Conservation (phyloP, 2,797 vertebrate species). For the Anomalospiza imberbis region DNA sequence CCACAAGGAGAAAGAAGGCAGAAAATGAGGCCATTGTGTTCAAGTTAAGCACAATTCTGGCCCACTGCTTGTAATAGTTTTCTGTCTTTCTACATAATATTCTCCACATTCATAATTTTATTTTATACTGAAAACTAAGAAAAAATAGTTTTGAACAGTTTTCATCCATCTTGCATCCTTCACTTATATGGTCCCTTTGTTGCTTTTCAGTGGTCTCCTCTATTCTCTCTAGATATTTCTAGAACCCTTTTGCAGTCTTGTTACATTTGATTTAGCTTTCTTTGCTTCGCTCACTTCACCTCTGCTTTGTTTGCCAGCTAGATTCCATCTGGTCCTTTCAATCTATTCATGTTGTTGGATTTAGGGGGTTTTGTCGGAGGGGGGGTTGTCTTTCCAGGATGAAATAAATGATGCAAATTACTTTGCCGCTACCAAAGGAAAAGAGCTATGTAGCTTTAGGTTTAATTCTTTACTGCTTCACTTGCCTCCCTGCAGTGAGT, state of each 20-base stretch:
- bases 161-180: not conserved
- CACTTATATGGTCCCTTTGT: not conserved
- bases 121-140: not conserved
- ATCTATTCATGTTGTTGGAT: not conserved
- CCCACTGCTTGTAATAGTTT: not conserved
- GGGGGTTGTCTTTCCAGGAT: not conserved
- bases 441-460: not conserved
- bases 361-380: not conserved
- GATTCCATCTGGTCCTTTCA: not conserved
- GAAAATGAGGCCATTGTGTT: not conserved
- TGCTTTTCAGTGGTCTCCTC: not conserved
- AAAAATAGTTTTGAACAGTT: not conserved
- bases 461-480: not conserved
- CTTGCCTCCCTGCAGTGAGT: not conserved
- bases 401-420: conserved; percentile 40
- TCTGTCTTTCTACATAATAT: conserved; percentile 6
- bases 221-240: conserved; percentile 20
- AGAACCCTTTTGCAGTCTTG: not conserved
- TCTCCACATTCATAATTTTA: not conserved
- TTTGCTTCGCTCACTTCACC: not conserved
- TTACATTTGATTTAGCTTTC: conserved; percentile 3
- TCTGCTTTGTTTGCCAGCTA: not conserved
- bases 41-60: not conserved
- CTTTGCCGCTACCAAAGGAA: not conserved
- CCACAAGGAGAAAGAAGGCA: not conserved